Conservation (phyloP, 2,888 invertebrate species). For the Synanthedon formicaeformis region DNA sequence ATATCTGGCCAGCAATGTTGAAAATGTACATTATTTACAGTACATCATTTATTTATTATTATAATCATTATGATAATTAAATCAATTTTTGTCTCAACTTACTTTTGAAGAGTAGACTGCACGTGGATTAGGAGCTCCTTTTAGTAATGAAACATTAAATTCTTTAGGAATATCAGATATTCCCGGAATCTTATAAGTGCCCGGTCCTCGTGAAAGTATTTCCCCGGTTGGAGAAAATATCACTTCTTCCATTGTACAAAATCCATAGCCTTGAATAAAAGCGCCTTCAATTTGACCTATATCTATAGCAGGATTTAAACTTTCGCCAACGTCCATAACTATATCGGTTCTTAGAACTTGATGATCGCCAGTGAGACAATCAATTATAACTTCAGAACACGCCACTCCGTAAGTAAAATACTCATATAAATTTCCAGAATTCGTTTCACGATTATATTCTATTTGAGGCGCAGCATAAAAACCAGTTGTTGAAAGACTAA, state of each 20-base stretch:
- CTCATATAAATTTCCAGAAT: slow-evolving; percentile 76
- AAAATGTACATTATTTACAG: too few species aligned
- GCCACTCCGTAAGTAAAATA: slow-evolving; percentile 86
- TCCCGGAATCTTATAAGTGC: slow-evolving; percentile 87
- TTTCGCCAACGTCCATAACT: slow-evolving; percentile 91
- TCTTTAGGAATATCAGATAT: slow-evolving; percentile 85
- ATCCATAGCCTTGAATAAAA: slow-evolving; percentile 88
- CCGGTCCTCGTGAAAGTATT: slow-evolving; percentile 81
- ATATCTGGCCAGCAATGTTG: too few species aligned
- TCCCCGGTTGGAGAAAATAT: slow-evolving; percentile 80
- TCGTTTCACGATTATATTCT: slow-evolving; percentile 72
- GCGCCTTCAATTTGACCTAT: slow-evolving; percentile 92
- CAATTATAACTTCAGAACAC: slow-evolving; percentile 86
- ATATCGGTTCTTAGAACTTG: slow-evolving; percentile 85
- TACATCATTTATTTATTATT: too few species aligned
- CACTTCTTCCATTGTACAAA: slow-evolving; percentile 85
- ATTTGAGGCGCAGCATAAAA: slow-evolving; percentile 78
- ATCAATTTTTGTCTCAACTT: slow-evolving; percentile 5
- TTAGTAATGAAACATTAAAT: slow-evolving; percentile 86
- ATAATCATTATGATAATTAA: too few species aligned
- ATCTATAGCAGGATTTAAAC: slow-evolving; percentile 90
- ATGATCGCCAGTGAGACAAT: slow-evolving; percentile 89
- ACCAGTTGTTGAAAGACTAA: slow-evolving; percentile 80
- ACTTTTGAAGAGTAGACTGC: slow-evolving; percentile 93
- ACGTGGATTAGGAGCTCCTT: slow-evolving; percentile 82